Evolutionary conservation across 2,888 invertebrate species (phyloP).

Genomic region (Linyphia triangularis): DNA sequence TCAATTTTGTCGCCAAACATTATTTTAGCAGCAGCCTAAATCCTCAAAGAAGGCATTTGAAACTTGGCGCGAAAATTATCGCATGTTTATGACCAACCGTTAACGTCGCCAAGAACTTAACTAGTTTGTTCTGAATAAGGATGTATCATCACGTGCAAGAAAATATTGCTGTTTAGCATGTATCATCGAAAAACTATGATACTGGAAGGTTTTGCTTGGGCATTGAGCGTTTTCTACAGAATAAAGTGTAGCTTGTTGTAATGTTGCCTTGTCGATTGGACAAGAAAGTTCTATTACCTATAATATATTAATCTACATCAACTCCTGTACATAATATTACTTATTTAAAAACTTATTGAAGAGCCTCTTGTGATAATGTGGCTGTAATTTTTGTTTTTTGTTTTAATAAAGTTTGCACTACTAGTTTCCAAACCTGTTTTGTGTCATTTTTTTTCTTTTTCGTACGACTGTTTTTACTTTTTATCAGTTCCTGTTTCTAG

Average conservation of each 20-base stretch:
- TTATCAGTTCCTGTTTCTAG: no score
- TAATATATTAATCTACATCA: neutral
- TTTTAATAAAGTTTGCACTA: conserved; percentile 74
- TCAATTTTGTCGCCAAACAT: no score
- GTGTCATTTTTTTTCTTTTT: neutral
- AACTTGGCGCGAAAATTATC: no score
- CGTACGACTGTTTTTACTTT: no score
- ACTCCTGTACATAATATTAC: neutral
- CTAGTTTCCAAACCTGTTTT: conserved; percentile 36
- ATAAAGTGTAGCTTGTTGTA: neutral
- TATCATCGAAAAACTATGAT: neutral
- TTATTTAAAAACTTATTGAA: conserved; percentile 35
- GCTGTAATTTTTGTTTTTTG: conserved; percentile 64
- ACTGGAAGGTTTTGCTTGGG: neutral
- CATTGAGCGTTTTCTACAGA: neutral
- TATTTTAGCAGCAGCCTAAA: no score
- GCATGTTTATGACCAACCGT: no score
- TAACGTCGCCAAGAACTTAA: no score
- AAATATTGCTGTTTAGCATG: neutral
- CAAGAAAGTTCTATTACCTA: neutral
- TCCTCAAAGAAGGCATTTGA: no score
- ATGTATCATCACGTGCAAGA: neutral
- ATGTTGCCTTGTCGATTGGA: neutral
- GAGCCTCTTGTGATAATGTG: conserved; percentile 64
- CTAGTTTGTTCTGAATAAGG: neutral